Evolutionary conservation across 2,888 invertebrate species (phyloP).

Genomic region (Trachelus iudaicus): DNA sequence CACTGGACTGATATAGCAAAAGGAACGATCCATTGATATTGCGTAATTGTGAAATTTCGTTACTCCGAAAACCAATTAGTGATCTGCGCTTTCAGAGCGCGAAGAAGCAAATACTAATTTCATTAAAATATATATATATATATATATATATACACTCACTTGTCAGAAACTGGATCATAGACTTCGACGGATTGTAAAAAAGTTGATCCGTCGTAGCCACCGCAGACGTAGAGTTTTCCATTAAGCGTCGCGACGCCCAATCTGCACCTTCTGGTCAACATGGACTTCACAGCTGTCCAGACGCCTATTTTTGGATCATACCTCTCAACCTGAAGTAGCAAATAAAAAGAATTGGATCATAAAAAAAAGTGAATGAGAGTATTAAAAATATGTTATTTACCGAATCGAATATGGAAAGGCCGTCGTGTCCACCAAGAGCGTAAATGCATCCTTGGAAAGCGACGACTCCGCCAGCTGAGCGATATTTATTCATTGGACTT

Average conservation of each 20-base stretch:
- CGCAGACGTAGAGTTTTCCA: constrained; percentile 85
- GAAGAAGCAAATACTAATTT: no score
- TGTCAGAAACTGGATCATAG: constrained; percentile 79
- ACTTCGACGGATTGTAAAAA: constrained; percentile 86
- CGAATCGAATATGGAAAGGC: constrained; percentile 87
- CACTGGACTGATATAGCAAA: background rate
- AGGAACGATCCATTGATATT: no score
- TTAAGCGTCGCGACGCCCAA: constrained; percentile 84
- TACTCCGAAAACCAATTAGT: no score
- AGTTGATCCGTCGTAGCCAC: constrained; percentile 86
- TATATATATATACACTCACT: constrained; percentile 62
- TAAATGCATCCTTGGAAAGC: constrained; percentile 79
- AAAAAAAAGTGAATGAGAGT: no score
- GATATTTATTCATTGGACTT: constrained; percentile 77
- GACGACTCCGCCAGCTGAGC: constrained; percentile 80
- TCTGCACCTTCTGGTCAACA: constrained; percentile 84
- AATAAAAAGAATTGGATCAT: background rate
- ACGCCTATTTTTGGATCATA: constrained; percentile 79
- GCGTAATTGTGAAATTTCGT: no score
- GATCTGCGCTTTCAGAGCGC: no score
- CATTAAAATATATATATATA: constrained; percentile 13
- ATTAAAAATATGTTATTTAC: constrained; percentile 61
- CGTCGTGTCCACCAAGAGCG: constrained; percentile 89
- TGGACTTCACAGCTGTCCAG: constrained; percentile 81
- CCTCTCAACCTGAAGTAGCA: constrained; percentile 72